A percentile compares a stretch with the other conserved stretches of the same genome.
phyloP scores from a whole-genome alignment of 2,888 invertebrate species.

The Pantelozetes paolii region DNA sequence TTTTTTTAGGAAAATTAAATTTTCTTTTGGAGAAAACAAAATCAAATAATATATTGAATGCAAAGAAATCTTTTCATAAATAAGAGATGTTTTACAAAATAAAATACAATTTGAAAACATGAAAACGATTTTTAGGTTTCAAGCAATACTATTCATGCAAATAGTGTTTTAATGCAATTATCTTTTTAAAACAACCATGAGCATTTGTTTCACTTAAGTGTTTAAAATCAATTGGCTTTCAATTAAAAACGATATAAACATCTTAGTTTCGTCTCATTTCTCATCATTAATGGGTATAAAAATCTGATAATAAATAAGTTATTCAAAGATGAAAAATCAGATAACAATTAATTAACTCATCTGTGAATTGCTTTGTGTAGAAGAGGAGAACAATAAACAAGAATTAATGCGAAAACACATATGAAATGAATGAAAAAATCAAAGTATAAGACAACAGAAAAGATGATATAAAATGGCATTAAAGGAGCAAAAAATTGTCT shows the following conservation, averaged over 20 bases:
- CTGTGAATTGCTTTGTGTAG: not conserved
- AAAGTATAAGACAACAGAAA: not conserved
- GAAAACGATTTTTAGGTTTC: too few relatives aligned
- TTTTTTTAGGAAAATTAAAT: not conserved
- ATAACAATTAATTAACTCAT: not conserved
- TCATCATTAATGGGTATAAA: not conserved
- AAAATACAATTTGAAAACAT: not conserved
- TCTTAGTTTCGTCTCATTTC: not conserved
- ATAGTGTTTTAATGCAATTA: too few relatives aligned
- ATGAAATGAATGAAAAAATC: not conserved
- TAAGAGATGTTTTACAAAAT: constrained; percentile 17
- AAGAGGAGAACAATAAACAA: constrained; percentile 13
- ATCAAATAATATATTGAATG: not conserved
- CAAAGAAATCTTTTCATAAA: too few relatives aligned
- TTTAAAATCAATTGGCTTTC: not conserved
- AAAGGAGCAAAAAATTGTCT: too few relatives aligned
- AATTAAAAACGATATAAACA: not conserved
- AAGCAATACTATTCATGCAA: too few relatives aligned
- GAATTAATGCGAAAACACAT: not conserved
- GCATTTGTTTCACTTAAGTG: not conserved
- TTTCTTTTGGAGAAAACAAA: not conserved
- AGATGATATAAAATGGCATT: too few relatives aligned
- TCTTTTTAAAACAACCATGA: not conserved
- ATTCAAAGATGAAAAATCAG: not conserved
- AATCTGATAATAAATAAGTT: not conserved